Conservation (phyloP, 2,113 vertebrate species). For the Python bivittatus region DNA sequence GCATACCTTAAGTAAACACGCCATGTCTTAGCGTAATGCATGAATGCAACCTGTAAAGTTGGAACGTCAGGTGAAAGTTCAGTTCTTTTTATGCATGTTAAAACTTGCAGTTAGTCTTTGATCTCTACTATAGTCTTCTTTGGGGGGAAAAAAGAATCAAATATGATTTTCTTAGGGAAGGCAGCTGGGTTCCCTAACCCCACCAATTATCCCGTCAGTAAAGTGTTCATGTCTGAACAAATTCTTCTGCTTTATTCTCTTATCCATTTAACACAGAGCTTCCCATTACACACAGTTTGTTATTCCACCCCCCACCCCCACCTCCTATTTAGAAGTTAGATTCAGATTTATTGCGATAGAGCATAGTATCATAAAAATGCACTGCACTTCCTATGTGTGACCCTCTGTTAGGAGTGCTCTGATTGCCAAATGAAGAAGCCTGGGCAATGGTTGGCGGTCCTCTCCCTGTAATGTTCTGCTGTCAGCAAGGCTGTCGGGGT, state of each 20-base stretch:
- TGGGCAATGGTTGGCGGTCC: neutral
- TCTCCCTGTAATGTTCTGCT: neutral
- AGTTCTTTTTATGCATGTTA: constrained; percentile 54
- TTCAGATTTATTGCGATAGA: constrained; percentile 22
- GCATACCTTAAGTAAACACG: neutral
- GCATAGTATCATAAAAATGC: neutral
- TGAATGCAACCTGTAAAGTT: neutral
- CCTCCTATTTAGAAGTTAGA: neutral
- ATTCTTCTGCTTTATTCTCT: constrained; percentile 54
- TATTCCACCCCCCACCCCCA: neutral
- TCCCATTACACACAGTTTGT: constrained; percentile 8
- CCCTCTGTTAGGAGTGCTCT: too few species aligned
- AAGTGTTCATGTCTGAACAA: constrained; percentile 66
- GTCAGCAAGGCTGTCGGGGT: neutral
- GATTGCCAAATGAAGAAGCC: neutral
- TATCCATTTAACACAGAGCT: constrained; percentile 8
- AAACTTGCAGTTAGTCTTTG: constrained; percentile 69
- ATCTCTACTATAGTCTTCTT: constrained; percentile 71
- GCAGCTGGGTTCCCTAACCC: constrained; percentile 66
- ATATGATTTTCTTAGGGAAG: constrained; percentile 71
- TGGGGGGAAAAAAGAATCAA: constrained; percentile 4
- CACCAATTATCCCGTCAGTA: constrained; percentile 64
- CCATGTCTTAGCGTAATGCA: neutral
- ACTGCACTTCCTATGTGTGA: neutral
- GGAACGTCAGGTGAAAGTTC: constrained; percentile 20